Evolutionary conservation across 2,797 vertebrate species (phyloP), one percentile per base, ranked within the genome.

Genomic region (Crenichthys baileyi): DNA sequence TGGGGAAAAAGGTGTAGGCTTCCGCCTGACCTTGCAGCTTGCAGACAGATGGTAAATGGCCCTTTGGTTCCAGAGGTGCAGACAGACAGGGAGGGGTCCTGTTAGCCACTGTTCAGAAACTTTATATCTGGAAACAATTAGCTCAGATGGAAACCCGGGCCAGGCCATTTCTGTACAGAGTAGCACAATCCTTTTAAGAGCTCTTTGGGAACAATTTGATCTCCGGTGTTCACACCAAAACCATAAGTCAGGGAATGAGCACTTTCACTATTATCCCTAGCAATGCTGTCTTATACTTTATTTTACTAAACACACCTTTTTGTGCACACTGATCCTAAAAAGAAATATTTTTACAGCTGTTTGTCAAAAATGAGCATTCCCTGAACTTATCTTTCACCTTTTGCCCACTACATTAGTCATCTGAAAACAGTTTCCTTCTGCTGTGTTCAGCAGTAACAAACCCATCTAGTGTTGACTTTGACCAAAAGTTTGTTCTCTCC

Each of bases 121-220:
- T 79, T 87, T 87, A 87, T 90, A 90, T 93, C 94, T 94, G 94
- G 92, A 93, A 95, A 89, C 91, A 89, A 94, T 94, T 92, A 94
- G 77, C 83, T 81, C 80, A 55, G 79, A 92, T 88, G 86, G 83
- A 86, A 93, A 89, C 73, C 83, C 75, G 13, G 72, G 78, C 77
- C 73, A 63, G 76, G 72, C 55, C 76, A 24, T 81, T 90, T 84
- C 79, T 87, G 51, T 77, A 73, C 46, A 72, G 83, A 83, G 63
- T 83, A 67, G 89, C 83, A 77, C 74, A 79, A 67, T 79, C 86
- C 72, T 77, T 78, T 84, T 77, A 76, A 29, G 77, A 84, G 65
- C 68, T 86, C 74, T 83, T 70, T 65, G 63, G 70, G 78, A 87
- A 80, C 74, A 46, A 58, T 91, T 84, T 83, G 73, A 11, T 80